phyloP scores from a whole-genome alignment of 2,113 vertebrate genomes.

The Odontophorus gujanensis region DNA sequence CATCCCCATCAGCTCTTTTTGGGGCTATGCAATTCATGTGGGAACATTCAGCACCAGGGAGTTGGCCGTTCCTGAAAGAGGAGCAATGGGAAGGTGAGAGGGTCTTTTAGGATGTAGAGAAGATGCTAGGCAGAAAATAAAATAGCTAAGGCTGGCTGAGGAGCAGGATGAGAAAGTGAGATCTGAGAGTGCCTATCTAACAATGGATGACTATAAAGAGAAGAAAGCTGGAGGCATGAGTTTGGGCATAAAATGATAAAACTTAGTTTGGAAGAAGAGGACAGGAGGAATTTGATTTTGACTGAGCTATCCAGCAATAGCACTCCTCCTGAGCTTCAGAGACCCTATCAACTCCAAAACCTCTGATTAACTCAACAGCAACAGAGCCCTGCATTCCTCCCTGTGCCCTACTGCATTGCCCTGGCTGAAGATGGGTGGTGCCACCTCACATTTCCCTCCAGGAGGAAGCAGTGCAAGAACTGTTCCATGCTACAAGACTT shows the following conservation, averaged over 20 bases:
- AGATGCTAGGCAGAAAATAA: background rate
- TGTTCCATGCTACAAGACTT: background rate
- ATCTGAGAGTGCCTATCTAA: background rate
- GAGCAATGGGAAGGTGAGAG: background rate
- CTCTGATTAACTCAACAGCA: background rate
- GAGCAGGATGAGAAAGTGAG: background rate
- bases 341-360: background rate
- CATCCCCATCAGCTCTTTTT: background rate
- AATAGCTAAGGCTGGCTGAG: background rate
- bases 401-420: background rate
- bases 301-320: background rate
- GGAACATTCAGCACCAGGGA: background rate
- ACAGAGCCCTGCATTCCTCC: background rate
- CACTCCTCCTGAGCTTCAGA: background rate
- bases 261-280: background rate
- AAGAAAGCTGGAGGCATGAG: background rate
- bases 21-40: background rate
- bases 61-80: rapidly evolving
- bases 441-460: background rate
- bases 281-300: background rate
- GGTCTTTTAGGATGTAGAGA: background rate
- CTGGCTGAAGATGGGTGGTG: background rate
- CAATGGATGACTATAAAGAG: background rate
- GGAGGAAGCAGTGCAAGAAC: background rate
- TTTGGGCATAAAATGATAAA: background rate